Evolutionary conservation across 2,888 invertebrate species (phyloP).

Genomic region (Drosophila neoperkinsi): DNA sequence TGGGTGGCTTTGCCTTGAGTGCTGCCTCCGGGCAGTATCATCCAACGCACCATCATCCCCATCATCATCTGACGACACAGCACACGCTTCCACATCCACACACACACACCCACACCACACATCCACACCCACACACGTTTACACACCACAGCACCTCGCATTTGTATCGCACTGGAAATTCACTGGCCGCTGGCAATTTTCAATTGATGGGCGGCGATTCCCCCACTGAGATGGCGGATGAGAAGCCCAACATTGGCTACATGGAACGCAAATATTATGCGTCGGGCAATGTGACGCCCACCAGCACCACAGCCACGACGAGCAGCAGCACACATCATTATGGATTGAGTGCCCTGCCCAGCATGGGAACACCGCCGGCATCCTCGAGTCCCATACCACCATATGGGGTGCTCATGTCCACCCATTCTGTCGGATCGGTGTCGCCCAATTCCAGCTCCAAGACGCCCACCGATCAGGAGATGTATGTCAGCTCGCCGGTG

Average conservation of each 20-base stretch:
- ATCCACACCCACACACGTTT: conserved; percentile 35
- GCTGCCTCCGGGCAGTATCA: conserved; percentile 54
- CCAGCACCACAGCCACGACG: conserved; percentile 17
- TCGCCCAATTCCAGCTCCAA: conserved; percentile 73
- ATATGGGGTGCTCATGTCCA: conserved; percentile 66
- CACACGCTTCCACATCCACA: conserved; percentile 46
- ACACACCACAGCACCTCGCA: conserved; percentile 53
- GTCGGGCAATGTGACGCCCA: conserved; percentile 59
- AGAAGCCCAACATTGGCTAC: conserved; percentile 81
- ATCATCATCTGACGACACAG: conserved; percentile 51
- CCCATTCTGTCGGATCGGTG: conserved; percentile 72
- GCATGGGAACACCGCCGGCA: conserved; percentile 76
- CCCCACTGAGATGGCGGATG: conserved; percentile 80
- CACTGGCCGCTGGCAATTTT: conserved; percentile 75
- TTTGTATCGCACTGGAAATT: conserved; percentile 78
- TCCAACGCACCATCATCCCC: conserved; percentile 47
- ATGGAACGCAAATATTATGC: conserved; percentile 83
- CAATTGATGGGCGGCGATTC: conserved; percentile 78
- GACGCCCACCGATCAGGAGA: conserved; percentile 75
- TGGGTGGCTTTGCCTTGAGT: conserved; percentile 54
- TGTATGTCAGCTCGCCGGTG: conserved; percentile 60
- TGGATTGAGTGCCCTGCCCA: conserved; percentile 68
- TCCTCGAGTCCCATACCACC: conserved; percentile 77
- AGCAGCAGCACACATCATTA: conserved; percentile 56
- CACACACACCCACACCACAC: conserved; percentile 31